Evolutionary conservation across 2,888 invertebrate species (phyloP), one percentile per base, ranked within the genome.

Genomic region (Pristionchus arcanus): DNA sequence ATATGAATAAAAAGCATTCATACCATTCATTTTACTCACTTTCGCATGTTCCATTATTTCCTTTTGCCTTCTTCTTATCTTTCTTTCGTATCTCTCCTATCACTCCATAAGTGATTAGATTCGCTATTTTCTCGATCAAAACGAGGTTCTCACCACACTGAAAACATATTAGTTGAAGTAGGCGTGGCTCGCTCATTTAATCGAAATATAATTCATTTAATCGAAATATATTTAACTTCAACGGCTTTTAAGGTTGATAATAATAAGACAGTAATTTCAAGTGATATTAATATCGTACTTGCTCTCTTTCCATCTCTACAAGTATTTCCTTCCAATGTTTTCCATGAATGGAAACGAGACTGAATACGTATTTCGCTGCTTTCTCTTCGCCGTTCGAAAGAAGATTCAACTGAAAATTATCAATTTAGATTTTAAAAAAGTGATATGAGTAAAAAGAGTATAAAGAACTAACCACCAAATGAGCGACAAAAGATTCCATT

Each of bases 271-370:
- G n/a, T n/a, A n/a, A 49, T 55, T 19, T 55, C 55, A 21, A 21
- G 21, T 13, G 42, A 9, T 7, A 49, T 49, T 49, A 49, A 49
- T 49, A 49, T 49, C 16, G n/a, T 55, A 85, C 84, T n/a, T 85
- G 34, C 4, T 85, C 84, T 59, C 34, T 59, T 19, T 85, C 59
- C 42, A 85, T 59, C 37, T 85, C 84, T 19, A 1, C 15, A 13
- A 85, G 28, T 59, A 85, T 59, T 15, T 85, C 49, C 21, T 13
- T 85, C 84, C 84, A 85, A 21, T 85, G 31, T 21, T 59, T 85
- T 11, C 84, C 59, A 85, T 55, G 59, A 21, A 85, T 59, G 19
- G 84, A 55, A 25, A 85, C 84, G 1, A 85, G 59, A 59, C 49
- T 59, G 84, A 59, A 85, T 15, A 85, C 84, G 59, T 85, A 37